Conservation (phyloP, 2,888 invertebrate genomes). For the Pristionchus exspectatus region DNA sequence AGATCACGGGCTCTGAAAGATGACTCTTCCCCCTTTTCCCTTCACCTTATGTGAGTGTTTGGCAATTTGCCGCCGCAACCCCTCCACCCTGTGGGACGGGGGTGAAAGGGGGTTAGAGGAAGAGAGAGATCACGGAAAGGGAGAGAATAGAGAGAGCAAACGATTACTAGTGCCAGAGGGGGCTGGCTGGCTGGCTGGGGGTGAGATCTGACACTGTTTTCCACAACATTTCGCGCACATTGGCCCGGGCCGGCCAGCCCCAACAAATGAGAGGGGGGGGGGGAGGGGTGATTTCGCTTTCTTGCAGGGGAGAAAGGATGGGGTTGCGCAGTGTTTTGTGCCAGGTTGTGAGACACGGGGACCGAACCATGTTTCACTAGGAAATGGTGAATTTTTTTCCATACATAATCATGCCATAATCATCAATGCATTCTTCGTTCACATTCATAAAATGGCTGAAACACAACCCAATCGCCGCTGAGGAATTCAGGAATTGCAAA, state of each 20-base stretch:
- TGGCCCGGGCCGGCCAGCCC: neutral
- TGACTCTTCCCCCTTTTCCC: slow-evolving; percentile 14
- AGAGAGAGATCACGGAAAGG: neutral
- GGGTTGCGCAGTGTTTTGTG: neutral
- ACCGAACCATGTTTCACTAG: no score
- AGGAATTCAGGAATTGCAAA: no score
- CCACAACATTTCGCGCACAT: slow-evolving; percentile 21
- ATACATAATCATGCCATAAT: no score
- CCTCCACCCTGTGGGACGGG: slow-evolving; percentile 37
- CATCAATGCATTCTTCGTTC: no score
- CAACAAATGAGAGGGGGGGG: slow-evolving; percentile 28
- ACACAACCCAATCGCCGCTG: no score
- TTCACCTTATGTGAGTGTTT: slow-evolving; percentile 50
- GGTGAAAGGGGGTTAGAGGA: neutral
- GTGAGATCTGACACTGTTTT: slow-evolving; percentile 21
- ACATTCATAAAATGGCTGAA: no score
- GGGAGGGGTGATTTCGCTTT: neutral
- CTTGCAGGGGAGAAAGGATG: neutral
- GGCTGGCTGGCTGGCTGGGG: no score
- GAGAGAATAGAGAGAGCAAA: neutral
- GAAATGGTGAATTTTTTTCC: no score
- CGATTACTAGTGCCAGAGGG: neutral
- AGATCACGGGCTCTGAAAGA: neutral
- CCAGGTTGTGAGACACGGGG: neutral
- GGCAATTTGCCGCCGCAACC: slow-evolving; percentile 49